Percentiles rank a stretch among this genome's conserved stretches.
phyloP scores from a whole-genome alignment of 2,113 vertebrate species.

The Melanerpes aurifrons region DNA sequence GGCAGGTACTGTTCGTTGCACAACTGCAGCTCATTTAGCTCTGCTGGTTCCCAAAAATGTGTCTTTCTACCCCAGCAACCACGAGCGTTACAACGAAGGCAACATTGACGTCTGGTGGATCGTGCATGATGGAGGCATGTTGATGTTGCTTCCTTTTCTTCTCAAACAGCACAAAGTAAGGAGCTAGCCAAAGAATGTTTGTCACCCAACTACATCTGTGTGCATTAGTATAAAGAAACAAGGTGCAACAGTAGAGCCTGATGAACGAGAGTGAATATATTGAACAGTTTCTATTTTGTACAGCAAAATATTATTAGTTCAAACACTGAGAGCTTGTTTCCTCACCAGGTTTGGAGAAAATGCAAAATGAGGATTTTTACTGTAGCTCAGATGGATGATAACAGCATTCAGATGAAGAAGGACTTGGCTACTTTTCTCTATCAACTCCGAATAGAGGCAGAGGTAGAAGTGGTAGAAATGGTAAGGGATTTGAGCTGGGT shows the following conservation, averaged over 20 bases:
- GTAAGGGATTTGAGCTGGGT: constrained; percentile 68
- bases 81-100: constrained; percentile 95
- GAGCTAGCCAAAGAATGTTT: not conserved
- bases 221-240: not conserved
- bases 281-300: not conserved
- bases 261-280: not conserved
- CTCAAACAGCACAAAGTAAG: constrained; percentile 96
- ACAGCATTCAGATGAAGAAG: constrained; percentile 99
- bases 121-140: constrained; percentile 97
- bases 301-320: not conserved
- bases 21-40: constrained; percentile 94
- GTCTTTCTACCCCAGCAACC: constrained; percentile 96
- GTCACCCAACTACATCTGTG: not conserved
- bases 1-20: constrained; percentile 94
- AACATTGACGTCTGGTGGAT: constrained; percentile 99
- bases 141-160: constrained; percentile 97
- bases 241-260: not conserved
- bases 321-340: not conserved
- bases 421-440: constrained; percentile 95
- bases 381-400: constrained; percentile 98
- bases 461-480: constrained; percentile 99
- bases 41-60: constrained; percentile 97
- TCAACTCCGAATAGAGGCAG: constrained; percentile 95
- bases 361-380: constrained; percentile 98
- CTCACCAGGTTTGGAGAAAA: constrained; percentile 92